Evolutionary conservation across 2,113 vertebrate genomes (phyloP).

Genomic region (Marcusenius ussheri): DNA sequence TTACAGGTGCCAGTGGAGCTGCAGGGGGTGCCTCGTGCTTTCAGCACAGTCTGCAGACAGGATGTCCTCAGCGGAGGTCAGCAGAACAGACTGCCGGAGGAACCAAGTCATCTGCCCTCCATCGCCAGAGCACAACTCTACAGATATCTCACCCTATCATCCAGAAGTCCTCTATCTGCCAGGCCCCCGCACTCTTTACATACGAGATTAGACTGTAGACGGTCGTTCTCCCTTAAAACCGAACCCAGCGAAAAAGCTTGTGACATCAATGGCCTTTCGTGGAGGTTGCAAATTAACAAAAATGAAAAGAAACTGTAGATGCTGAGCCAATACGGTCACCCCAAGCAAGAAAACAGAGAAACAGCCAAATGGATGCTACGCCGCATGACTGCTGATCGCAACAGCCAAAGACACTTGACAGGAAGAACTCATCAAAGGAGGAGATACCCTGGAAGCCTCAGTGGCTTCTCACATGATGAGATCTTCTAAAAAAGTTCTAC

Average conservation of each 20-base stretch:
- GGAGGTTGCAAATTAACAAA: neutral
- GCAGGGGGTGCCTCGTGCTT: neutral
- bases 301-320: neutral
- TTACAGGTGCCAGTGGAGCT: neutral
- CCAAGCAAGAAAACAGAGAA: neutral
- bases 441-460: neutral
- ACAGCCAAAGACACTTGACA: neutral
- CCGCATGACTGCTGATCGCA: neutral
- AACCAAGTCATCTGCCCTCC: neutral
- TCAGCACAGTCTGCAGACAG: neutral
- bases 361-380: neutral
- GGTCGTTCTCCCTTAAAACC: neutral
- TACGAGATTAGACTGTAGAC: neutral
- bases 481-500: neutral
- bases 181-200: neutral
- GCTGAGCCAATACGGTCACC: neutral
- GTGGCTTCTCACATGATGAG: neutral
- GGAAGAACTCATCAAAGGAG: neutral
- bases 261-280: too few relatives aligned
- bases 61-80: neutral
- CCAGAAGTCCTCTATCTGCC: neutral
- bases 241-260: neutral
- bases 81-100: neutral
- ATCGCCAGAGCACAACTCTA: neutral
- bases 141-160: neutral